phyloP scores from a whole-genome alignment of 2,888 invertebrate species.

The Drosophila birchii region DNA sequence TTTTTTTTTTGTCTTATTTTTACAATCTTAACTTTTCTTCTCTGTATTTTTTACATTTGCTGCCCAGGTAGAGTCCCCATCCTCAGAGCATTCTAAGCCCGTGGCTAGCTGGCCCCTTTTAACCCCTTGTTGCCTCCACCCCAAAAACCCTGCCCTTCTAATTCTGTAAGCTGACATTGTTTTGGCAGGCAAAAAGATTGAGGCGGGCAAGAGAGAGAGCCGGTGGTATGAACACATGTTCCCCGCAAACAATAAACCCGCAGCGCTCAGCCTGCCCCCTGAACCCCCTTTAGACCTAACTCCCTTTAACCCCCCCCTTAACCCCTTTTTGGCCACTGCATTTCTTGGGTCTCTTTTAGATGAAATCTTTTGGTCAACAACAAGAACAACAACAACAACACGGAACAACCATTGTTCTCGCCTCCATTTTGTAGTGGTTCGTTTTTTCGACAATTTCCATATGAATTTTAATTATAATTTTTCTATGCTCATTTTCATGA shows the following conservation, averaged over 20 bases:
- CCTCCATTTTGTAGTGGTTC: constrained; percentile 32
- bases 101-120: neutral
- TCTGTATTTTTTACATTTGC: constrained; percentile 2
- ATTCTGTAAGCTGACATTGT: constrained; percentile 77
- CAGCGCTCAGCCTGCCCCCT: constrained; percentile 51
- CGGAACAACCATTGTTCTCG: constrained; percentile 44
- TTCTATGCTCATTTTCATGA: constrained; percentile 81
- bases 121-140: constrained; percentile 8
- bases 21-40: neutral
- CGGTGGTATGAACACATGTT: constrained; percentile 63
- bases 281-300: constrained; percentile 1
- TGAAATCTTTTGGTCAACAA: constrained; percentile 72
- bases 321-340: constrained; percentile 59
- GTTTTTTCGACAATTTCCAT: constrained; percentile 71
- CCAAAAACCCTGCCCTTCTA: constrained; percentile 49
- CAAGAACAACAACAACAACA: constrained; percentile 40
- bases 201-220: neutral
- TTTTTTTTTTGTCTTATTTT: neutral
- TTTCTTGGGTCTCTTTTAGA: constrained; percentile 78
- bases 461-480: constrained; percentile 81
- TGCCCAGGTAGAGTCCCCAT: constrained; percentile 54
- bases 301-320: constrained; percentile 4
- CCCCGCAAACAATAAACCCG: constrained; percentile 74
- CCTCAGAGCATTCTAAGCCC: neutral
- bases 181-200: constrained; percentile 42